Base-by-base conservation (phyloP, 2,888 invertebrate species). In the Bhutanitis thaidina region DNA sequence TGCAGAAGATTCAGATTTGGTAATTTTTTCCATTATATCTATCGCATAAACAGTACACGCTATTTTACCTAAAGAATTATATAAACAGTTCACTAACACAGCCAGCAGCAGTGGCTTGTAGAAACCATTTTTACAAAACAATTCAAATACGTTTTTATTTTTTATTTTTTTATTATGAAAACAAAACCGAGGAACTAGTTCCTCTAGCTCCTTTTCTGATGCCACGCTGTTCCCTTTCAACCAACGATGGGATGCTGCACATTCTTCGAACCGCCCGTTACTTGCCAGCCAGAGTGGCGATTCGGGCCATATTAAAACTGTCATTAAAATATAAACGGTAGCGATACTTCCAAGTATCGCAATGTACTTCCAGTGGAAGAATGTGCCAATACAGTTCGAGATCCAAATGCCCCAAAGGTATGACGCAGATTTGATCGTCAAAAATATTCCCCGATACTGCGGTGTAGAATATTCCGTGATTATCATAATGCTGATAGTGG, bases 321-420 rank as follows among this genome's bases (percentile, higher is more conserved):
- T 52, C 1, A 43, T 9, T 7, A 59, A 36, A 10, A 51, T 52
- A 14, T 56, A 60, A 8, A 49, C 25, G 20, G 52, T 47, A 12
- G 53, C 52, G 12, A 53, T 7, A 2, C 54, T 43, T 3, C 55
- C 52, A 7, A 57, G 3, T 13, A 57, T 40, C 3, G 49, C 40
- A 4, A 64, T 59, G 7, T 34, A 34, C 7, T 12, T 34, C 34
- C 34, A 63, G 27, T 56, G 55, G 9, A 49, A 54, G 14, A 55
- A 63, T 0, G 65, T 63, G 0, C 64, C 67, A 5, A 64, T 54
- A 3, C 57, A 57, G 35, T 58, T 61, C 1, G 59, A 36, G 2
- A 53, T 37, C 61, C 59, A 59, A 7, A 61, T 32, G 1, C 59
- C 59, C 56, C 58, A 59, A 16, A 47, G 54, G 14, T 54, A 52